A percentile compares a stretch with the other conserved stretches of the same genome.
phyloP scores from a whole-genome alignment of 2,888 invertebrate genomes.

The Flexamia atlantica region DNA sequence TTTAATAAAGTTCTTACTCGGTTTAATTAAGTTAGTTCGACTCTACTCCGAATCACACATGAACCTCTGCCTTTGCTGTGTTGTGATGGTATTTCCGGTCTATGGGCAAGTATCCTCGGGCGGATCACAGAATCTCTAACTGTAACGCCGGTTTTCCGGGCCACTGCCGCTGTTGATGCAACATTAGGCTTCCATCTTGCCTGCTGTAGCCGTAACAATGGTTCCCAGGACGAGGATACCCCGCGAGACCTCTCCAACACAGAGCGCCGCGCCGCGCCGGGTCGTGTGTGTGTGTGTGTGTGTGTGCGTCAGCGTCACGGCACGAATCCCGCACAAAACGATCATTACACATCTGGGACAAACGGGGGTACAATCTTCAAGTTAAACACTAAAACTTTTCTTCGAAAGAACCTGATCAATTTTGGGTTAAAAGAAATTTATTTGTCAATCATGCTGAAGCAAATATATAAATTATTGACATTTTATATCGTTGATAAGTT shows the following conservation, averaged over 20 bases:
- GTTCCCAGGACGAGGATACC: not conserved
- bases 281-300: not conserved
- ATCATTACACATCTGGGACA: slow-evolving; percentile 4
- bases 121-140: not conserved
- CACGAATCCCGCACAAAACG: not conserved
- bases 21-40: too few species aligned
- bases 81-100: not conserved
- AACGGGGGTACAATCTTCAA: too few species aligned
- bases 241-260: too few species aligned
- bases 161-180: not conserved
- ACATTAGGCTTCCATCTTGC: not conserved
- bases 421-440: too few species aligned
- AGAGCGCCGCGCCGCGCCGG: too few species aligned
- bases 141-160: slow-evolving; percentile 36
- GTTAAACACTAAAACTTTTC: too few species aligned
- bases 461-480: too few species aligned
- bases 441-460: too few species aligned
- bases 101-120: not conserved
- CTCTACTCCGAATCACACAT: too few species aligned
- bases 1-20: too few species aligned
- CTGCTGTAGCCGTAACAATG: slow-evolving; percentile 7
- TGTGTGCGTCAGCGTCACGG: not conserved
- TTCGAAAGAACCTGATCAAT: too few species aligned
- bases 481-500: too few species aligned
- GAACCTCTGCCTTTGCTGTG: not conserved